A percentile compares a stretch with the other conserved stretches of the same genome.
These are phyloP conservation scores for Mormoops blainvillei DNA, from an alignment of 2,113 vertebrate species.

Conservation along the genomic window DNA sequence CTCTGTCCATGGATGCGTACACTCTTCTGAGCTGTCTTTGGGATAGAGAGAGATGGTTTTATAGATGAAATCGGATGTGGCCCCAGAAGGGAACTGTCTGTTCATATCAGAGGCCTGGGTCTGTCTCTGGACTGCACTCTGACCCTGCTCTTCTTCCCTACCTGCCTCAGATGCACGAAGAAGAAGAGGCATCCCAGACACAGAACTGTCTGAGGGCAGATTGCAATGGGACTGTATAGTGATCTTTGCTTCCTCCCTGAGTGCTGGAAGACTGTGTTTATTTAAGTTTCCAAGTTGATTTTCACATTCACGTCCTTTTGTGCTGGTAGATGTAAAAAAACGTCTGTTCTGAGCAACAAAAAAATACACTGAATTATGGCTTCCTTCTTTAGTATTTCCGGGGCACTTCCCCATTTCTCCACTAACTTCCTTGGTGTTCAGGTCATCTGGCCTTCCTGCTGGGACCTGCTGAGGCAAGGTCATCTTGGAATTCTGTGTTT, in stretches of 20 bases:
- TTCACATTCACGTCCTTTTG: conserved; percentile 49
- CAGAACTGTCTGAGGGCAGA: neutral
- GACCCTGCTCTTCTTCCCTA: conserved; percentile 17
- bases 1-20: neutral
- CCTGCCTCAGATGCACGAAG: conserved; percentile 44
- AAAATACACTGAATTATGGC: conserved; percentile 38
- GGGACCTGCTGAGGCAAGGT: conserved; percentile 31
- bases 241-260: conserved; percentile 22
- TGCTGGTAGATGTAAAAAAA: conserved; percentile 46
- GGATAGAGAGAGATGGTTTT: neutral
- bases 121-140: neutral
- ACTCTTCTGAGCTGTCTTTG: conserved; percentile 22
- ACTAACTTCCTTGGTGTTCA: conserved; percentile 13
- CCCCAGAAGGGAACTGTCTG: conserved; percentile 25
- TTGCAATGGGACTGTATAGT: neutral
- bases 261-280: neutral
- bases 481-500: conserved; percentile 7
- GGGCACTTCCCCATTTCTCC: neutral
- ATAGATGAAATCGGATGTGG: conserved; percentile 24
- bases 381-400: conserved; percentile 33
- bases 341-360: conserved; percentile 60
- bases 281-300: conserved; percentile 57
- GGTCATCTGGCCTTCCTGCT: conserved; percentile 41
- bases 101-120: neutral
- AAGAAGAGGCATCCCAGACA: conserved; percentile 54